These are phyloP conservation scores for Chymomyza costata DNA, from an alignment of 1,140 invertebrate species.

Conservation along the genomic window DNA sequence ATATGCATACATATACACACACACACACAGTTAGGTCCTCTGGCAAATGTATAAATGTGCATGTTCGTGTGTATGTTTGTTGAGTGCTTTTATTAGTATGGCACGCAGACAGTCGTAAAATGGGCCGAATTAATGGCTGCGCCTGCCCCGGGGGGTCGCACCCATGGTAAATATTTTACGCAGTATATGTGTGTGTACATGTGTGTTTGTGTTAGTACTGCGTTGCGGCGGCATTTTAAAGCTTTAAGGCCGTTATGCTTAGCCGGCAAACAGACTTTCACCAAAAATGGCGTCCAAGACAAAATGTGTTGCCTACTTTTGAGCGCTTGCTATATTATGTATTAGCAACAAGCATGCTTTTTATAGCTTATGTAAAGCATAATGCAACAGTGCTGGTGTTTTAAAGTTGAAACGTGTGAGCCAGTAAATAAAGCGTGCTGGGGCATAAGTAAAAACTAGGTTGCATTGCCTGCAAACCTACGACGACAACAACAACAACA, in stretches of 20 bases:
- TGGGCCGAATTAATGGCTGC: constrained; percentile 4
- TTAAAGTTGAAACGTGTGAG: constrained; percentile 13
- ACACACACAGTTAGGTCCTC: constrained; percentile 9
- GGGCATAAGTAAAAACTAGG: too few relatives aligned
- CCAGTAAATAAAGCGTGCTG: constrained; percentile 2
- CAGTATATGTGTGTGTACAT: too few relatives aligned
- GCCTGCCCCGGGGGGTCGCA: not conserved
- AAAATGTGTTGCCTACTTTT: constrained; percentile 36
- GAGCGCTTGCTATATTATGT: too few relatives aligned
- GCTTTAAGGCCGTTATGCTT: too few relatives aligned
- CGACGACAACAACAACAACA: too few relatives aligned
- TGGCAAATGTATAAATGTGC: constrained; percentile 1
- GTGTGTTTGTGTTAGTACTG: too few relatives aligned
- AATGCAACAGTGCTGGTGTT: constrained; percentile 6
- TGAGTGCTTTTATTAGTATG: constrained; percentile 3
- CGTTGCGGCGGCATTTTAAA: too few relatives aligned
- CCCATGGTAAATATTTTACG: too few relatives aligned
- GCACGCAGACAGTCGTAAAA: constrained; percentile 12
- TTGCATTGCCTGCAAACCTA: too few relatives aligned
- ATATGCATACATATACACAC: constrained; percentile 23
- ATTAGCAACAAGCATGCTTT: not conserved
- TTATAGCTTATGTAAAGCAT: constrained; percentile 10
- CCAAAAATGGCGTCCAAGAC: not conserved
- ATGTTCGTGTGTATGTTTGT: too few relatives aligned
- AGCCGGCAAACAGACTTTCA: too few relatives aligned